These are phyloP conservation scores for Spea hammondii DNA, from an alignment of 2,797 vertebrate genomes.

Conservation along the genomic window DNA sequence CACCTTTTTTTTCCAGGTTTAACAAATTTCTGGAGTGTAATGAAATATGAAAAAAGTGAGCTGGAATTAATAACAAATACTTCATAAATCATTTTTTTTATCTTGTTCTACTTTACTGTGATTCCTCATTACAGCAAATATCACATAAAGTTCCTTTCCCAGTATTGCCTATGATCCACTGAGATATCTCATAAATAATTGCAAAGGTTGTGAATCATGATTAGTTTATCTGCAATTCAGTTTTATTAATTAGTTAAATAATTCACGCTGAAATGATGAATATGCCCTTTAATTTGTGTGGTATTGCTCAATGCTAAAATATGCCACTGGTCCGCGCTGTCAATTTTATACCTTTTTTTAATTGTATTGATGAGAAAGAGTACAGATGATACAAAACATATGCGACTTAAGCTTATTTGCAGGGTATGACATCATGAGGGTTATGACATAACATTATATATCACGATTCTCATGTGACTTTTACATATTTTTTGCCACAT, in stretches of 20 bases:
- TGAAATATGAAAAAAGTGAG: too few relatives aligned
- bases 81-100: neutral
- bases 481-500: too few relatives aligned
- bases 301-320: neutral
- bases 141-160: neutral
- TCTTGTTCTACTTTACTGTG: neutral
- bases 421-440: too few relatives aligned
- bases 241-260: conserved; percentile 34
- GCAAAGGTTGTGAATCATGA: conserved; percentile 15
- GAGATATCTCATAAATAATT: conserved; percentile 33
- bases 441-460: too few relatives aligned
- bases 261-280: conserved; percentile 31
- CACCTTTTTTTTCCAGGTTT: too few relatives aligned
- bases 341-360: too few relatives aligned
- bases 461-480: too few relatives aligned
- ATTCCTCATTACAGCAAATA: neutral
- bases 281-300: neutral
- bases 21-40: too few relatives aligned
- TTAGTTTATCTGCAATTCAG: conserved; percentile 27
- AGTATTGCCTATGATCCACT: conserved; percentile 2
- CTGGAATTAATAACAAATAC: too few relatives aligned
- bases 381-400: too few relatives aligned
- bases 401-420: too few relatives aligned
- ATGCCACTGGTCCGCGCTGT: neutral
- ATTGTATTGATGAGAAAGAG: too few relatives aligned